A percentile compares a stretch with the other conserved stretches of the same genome.
phyloP scores from a whole-genome alignment of 2,797 vertebrate genomes.

The Pipistrellus kuhlii region DNA sequence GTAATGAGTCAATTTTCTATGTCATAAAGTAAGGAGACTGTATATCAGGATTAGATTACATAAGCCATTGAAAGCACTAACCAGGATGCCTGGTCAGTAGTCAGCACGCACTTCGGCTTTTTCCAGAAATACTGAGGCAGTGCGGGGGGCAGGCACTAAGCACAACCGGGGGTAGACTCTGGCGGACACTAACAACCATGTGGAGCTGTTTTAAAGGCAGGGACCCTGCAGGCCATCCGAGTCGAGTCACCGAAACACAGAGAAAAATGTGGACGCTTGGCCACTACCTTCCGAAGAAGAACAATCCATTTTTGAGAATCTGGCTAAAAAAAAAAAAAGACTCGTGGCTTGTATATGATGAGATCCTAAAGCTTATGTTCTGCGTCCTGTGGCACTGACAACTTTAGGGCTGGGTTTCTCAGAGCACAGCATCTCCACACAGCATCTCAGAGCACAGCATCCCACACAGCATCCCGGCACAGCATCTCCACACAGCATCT shows the following conservation, averaged over 20 bases:
- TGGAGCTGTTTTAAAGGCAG: conserved; percentile 86
- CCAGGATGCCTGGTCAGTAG: not conserved
- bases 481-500: too few relatives aligned
- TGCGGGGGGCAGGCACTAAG: not conserved
- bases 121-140: conserved; percentile 34
- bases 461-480: too few relatives aligned
- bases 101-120: not conserved
- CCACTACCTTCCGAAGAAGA: conserved; percentile 77
- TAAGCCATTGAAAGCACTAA: not conserved
- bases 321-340: conserved; percentile 79
- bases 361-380: conserved; percentile 84
- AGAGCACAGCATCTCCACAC: conserved; percentile 81
- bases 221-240: conserved; percentile 65
- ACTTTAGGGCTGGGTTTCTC: conserved; percentile 85
- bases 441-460: too few relatives aligned
- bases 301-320: conserved; percentile 84
- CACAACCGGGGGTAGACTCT: not conserved
- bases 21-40: not conserved
- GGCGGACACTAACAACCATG: conserved; percentile 68
- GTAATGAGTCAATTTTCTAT: not conserved
- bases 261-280: conserved; percentile 74
- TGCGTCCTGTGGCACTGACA: conserved; percentile 85
- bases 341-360: conserved; percentile 83
- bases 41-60: not conserved
- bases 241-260: conserved; percentile 54